A percentile compares a stretch with the other conserved stretches of the same genome.
Conservation (phyloP, 2,888 invertebrate species). For the Himalopsyche anomala region DNA sequence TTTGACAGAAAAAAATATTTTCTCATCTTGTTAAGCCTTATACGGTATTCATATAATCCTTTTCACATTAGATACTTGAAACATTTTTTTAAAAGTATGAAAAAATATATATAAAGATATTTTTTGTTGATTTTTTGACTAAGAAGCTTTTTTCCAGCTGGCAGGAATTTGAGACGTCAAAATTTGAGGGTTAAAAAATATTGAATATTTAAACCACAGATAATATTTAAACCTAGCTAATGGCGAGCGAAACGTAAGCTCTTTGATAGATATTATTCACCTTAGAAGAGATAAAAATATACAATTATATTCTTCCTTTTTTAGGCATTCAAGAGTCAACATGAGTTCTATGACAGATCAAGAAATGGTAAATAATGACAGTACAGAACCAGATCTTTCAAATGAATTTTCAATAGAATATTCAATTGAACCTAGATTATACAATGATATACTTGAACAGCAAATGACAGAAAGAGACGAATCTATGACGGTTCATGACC, state of each 20-base stretch:
- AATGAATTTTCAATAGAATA: slow-evolving; percentile 27
- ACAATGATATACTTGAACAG: slow-evolving; percentile 53
- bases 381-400: slow-evolving; percentile 11
- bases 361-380: background rate
- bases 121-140: background rate
- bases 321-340: background rate
- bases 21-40: too few relatives aligned
- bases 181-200: slow-evolving; percentile 20
- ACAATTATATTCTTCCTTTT: background rate
- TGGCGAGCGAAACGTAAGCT: background rate
- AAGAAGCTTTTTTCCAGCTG: background rate
- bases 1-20: too few relatives aligned
- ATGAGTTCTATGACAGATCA: background rate
- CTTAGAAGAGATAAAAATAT: too few relatives aligned
- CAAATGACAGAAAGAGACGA: slow-evolving; percentile 54
- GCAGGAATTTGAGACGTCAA: slow-evolving; percentile 12
- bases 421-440: slow-evolving; percentile 51
- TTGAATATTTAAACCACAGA: background rate
- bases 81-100: too few relatives aligned
- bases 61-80: too few relatives aligned
- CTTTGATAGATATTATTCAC: background rate
- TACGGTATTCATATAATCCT: too few relatives aligned
- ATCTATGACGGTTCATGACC: slow-evolving; percentile 59
- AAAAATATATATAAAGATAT: too few relatives aligned
- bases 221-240: background rate